Percentiles rank a stretch among this genome's conserved stretches.
These are phyloP conservation scores for Ophiodon elongatus DNA, from an alignment of 2,113 vertebrate genomes.

Conservation along the genomic window DNA sequence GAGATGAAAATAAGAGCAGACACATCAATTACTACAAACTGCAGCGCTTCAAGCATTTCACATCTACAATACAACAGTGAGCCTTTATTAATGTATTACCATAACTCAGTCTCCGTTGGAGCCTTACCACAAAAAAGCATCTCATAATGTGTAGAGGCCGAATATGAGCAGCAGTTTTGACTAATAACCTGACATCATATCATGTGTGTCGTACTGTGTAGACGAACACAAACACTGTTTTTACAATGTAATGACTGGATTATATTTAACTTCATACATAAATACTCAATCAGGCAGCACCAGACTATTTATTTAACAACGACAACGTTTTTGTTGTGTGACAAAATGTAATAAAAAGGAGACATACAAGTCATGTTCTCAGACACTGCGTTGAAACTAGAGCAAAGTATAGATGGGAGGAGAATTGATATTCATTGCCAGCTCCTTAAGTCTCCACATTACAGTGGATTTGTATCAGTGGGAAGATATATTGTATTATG, in stretches of 20 bases:
- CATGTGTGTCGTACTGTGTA: not conserved
- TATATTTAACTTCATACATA: not conserved
- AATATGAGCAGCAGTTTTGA: not conserved
- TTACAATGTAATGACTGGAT: not conserved
- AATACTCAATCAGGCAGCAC: not conserved
- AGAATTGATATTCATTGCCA: not conserved
- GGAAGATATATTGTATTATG: not conserved
- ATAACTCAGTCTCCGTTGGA: not conserved
- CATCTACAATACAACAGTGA: not conserved
- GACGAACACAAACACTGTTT: not conserved
- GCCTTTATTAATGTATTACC: not conserved
- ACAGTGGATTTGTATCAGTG: constrained; percentile 8
- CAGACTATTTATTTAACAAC: not conserved
- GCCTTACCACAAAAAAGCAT: not conserved
- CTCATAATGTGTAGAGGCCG: not conserved
- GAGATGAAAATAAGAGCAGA: not conserved
- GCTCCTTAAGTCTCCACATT: not conserved
- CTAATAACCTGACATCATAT: not conserved
- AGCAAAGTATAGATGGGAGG: not conserved
- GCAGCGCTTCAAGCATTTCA: too few species aligned
- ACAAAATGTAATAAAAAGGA: not conserved
- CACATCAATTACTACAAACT: not conserved
- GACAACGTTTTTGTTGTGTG: not conserved
- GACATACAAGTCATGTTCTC: not conserved
- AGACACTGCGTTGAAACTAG: not conserved